A percentile compares a stretch with the other conserved stretches of the same genome.
phyloP scores from a whole-genome alignment of 2,888 invertebrate species.

The Cephus rjabovi region DNA sequence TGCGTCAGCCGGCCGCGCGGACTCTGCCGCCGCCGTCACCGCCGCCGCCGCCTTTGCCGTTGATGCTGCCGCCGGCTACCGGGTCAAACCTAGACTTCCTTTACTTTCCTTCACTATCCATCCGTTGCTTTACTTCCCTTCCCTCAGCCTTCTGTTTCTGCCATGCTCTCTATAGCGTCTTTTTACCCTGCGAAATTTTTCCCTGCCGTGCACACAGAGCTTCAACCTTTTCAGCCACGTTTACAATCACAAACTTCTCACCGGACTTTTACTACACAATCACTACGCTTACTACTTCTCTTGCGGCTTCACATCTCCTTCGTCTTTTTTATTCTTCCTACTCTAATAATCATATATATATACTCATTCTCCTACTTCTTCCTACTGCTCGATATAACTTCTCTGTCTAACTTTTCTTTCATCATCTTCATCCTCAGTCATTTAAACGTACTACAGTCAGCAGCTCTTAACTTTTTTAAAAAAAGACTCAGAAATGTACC shows the following conservation, averaged over 20 bases:
- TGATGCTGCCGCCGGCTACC: conserved; percentile 65
- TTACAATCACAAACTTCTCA: not conserved
- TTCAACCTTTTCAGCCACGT: not conserved
- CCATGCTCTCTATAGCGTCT: not conserved
- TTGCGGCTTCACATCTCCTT: conserved; percentile 3
- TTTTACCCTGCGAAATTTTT: not conserved
- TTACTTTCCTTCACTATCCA: conserved; percentile 12
- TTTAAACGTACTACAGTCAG: not conserved
- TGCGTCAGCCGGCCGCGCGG: conserved; percentile 76
- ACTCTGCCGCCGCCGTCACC: conserved; percentile 72
- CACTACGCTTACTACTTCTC: not conserved
- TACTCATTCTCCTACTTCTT: not conserved
- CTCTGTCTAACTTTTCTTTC: not conserved
- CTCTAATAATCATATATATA: not conserved
- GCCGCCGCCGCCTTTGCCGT: conserved; percentile 63
- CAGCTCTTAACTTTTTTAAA: not conserved
- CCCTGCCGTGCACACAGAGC: not conserved
- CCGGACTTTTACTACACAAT: not conserved
- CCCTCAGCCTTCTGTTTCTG: not conserved
- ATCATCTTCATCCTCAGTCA: not conserved
- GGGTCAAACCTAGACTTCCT: conserved; percentile 58
- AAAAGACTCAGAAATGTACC: not conserved
- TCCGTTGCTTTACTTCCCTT: not conserved
- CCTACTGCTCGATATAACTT: not conserved
- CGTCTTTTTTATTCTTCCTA: conserved; percentile 5